Evolutionary conservation across 1,140 invertebrate species (phyloP).

Genomic region (Drosophila obscura): DNA sequence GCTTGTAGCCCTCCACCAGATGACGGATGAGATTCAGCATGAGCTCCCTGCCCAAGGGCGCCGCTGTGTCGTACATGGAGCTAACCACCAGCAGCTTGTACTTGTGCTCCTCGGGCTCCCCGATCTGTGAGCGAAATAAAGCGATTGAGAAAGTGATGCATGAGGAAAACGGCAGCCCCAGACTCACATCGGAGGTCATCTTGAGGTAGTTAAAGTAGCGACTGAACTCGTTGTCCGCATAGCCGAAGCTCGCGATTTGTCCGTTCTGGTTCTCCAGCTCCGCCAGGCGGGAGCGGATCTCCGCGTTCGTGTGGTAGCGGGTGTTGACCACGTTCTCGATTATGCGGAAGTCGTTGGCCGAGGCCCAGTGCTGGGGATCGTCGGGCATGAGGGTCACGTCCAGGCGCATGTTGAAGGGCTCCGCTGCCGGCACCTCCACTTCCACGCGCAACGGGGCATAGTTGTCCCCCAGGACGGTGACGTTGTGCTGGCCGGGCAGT

Average conservation of each 20-base stretch:
- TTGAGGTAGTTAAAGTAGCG: conserved; percentile 77
- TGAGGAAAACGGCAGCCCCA: too few relatives aligned
- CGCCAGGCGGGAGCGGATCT: conserved; percentile 87
- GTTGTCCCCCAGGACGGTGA: conserved; percentile 89
- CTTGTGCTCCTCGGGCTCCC: conserved; percentile 90
- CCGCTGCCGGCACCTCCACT: conserved; percentile 86
- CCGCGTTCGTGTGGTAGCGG: conserved; percentile 87
- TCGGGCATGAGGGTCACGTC: conserved; percentile 93
- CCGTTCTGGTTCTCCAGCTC: conserved; percentile 86
- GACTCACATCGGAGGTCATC: conserved; percentile 75
- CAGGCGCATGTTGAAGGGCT: conserved; percentile 86
- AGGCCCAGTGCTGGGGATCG: conserved; percentile 91
- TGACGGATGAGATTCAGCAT: conserved; percentile 92
- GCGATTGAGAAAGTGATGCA: too few relatives aligned
- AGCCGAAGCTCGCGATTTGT: conserved; percentile 76
- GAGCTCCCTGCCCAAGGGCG: conserved; percentile 93
- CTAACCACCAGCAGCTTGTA: conserved; percentile 92
- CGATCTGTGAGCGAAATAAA: conserved; percentile 85
- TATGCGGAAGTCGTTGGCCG: conserved; percentile 89
- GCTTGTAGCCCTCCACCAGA: conserved; percentile 88
- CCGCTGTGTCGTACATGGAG: conserved; percentile 90
- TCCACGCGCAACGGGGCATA: conserved; percentile 86
- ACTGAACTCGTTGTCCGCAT: conserved; percentile 79
- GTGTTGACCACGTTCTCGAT: conserved; percentile 86
- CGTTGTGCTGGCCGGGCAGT: conserved; percentile 93